Conservation (phyloP, 2,797 vertebrate species). For the Gobionotothen gibberifrons region DNA sequence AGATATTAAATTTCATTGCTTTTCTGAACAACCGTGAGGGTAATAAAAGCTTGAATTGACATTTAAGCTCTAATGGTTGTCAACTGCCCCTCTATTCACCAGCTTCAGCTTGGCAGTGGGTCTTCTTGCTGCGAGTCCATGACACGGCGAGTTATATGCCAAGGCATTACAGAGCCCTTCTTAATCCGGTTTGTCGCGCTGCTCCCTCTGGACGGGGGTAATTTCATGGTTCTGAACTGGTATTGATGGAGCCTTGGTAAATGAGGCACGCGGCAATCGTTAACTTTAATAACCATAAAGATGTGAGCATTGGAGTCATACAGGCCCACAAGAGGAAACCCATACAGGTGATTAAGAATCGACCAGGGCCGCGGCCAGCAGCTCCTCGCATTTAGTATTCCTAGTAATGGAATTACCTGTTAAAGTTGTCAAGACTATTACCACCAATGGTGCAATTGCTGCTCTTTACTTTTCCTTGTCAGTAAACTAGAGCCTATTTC, state of each 20-base stretch:
- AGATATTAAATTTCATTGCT: slow-evolving; percentile 51
- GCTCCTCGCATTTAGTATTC: slow-evolving; percentile 66
- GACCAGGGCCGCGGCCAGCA: slow-evolving; percentile 66
- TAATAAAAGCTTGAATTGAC: slow-evolving; percentile 72
- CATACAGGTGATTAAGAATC: slow-evolving; percentile 83
- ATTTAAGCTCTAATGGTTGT: slow-evolving; percentile 67
- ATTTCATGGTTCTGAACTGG: slow-evolving; percentile 85
- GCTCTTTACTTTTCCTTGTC: slow-evolving; percentile 29
- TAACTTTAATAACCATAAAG: slow-evolving; percentile 86
- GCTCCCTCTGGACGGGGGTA: slow-evolving; percentile 80
- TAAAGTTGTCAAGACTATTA: slow-evolving; percentile 71
- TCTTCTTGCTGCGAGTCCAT: slow-evolving; percentile 58
- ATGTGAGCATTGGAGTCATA: slow-evolving; percentile 79
- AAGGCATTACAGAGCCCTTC: slow-evolving; percentile 75
- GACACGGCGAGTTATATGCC: slow-evolving; percentile 79
- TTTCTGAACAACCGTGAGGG: slow-evolving; percentile 49
- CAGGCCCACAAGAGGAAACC: slow-evolving; percentile 75
- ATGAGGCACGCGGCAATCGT: slow-evolving; percentile 81
- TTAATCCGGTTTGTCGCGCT: slow-evolving; percentile 83
- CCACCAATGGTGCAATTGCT: slow-evolving; percentile 55
- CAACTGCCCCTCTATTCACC: slow-evolving; percentile 23
- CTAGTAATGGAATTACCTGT: slow-evolving; percentile 79
- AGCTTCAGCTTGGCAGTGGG: slow-evolving; percentile 59
- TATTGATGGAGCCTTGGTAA: slow-evolving; percentile 84
- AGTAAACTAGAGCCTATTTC: slow-evolving; percentile 38